Evolutionary conservation across 2,797 vertebrate species (phyloP).

Genomic region (Oryzias sinensis): DNA sequence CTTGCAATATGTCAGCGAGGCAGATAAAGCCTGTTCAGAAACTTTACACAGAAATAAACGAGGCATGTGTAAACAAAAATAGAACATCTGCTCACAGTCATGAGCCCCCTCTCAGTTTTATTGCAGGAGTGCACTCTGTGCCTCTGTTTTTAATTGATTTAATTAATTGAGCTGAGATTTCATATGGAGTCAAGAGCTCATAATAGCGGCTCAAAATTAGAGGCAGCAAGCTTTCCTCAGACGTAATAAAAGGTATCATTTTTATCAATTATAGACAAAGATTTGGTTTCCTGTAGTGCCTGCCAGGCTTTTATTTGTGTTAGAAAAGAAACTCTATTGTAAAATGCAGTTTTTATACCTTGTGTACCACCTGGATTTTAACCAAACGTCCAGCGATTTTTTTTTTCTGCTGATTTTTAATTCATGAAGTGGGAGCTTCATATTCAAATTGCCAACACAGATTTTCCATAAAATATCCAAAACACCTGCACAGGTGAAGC

Average conservation of each 20-base stretch:
- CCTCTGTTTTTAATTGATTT: constrained; percentile 62
- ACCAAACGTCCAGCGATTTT: constrained; percentile 6
- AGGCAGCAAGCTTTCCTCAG: constrained; percentile 44
- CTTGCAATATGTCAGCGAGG: constrained; percentile 19
- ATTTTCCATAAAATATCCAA: constrained; percentile 9
- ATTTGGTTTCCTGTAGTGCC: constrained; percentile 39
- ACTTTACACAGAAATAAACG: constrained; percentile 36
- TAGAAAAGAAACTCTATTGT: constrained; percentile 1
- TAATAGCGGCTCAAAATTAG: constrained; percentile 57
- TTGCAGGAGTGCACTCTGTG: constrained; percentile 44
- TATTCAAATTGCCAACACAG: constrained; percentile 7
- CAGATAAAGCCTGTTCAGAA: constrained; percentile 30
- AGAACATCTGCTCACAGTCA: constrained; percentile 32
- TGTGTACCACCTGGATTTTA: background rate
- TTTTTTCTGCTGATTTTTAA: constrained; percentile 4
- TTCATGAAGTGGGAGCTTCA: constrained; percentile 5
- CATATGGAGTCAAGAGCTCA: constrained; percentile 59
- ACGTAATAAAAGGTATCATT: constrained; percentile 54
- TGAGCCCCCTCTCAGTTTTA: constrained; percentile 34
- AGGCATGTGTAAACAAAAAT: constrained; percentile 53
- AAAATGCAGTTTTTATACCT: constrained; percentile 7
- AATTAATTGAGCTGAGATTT: constrained; percentile 65
- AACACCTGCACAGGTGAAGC: background rate
- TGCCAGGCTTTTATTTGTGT: constrained; percentile 19
- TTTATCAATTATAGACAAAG: constrained; percentile 57